Evolutionary conservation across 2,888 invertebrate genomes (phyloP), one percentile per base, ranked within the genome.

Genomic region (Hofmannophila pseudospretella): DNA sequence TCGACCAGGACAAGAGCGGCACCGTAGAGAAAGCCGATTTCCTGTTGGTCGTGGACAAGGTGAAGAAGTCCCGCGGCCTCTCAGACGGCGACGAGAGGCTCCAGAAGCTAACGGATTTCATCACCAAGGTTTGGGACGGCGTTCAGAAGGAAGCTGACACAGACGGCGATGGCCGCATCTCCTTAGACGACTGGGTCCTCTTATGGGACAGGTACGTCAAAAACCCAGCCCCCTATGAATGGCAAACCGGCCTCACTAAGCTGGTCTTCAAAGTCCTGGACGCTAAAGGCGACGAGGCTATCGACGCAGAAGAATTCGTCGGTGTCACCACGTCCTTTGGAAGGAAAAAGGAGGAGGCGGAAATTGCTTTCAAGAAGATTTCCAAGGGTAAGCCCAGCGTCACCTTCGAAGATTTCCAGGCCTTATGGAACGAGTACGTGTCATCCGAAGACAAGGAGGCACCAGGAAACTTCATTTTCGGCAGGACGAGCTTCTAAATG

Each of bases 1-100:
- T 93, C 61, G 94, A 94, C 88, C 91, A 92, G 56, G 93, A 94
- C 78, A 90, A 91, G 64, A 94, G 94, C 74, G 94, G 94, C 38
- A 91, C 91, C 52, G 94, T 94, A 60, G 94, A 94, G 69, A 90
- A 90, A 66, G 92, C 92, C 1, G 30, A 16, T 16, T 30, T 30
- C 9, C 16, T 16, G n/a, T n/a, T 16, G 14, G 30, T n/a, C n/a
- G 16, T 14, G 1, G n/a, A 30, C 8, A 16, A 16, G 9, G 4
- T 30, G 8, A n/a, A 11, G 1, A 30, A 30, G 16, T 11, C 30
- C 8, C 11, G 16, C 14, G 30, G 30, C 1, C 13, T 14, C n/a
- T n/a, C 14, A 30, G 14, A 30, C 3, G 16, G 30, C 9, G 30
- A 30, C 5, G 30, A 9, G 7, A 30, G 12, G 5, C 12, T 8